Evolutionary conservation across 1,140 invertebrate genomes (phyloP), one percentile per base, ranked within the genome.

Genomic region (Zaprionus tsacasi): DNA sequence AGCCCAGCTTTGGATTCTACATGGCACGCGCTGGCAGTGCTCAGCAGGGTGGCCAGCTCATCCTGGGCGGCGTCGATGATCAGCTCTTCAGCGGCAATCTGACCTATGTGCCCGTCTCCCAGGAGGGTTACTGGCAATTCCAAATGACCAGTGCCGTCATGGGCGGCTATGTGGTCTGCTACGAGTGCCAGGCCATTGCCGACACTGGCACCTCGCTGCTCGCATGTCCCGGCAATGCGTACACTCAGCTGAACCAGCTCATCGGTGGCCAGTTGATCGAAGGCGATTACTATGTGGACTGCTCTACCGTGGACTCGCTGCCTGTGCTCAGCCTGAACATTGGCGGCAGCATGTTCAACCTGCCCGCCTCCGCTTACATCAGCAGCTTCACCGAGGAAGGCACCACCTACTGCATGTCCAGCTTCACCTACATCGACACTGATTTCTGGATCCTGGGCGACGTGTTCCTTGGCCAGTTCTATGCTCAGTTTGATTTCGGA

Each of bases 1-100:
- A 95, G 67, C 95, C 98, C 0, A 93, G 99, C 30, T 99, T 99
- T 93, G 98, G 98, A 45, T 99, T 99, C 93, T 99, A 99, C 92
- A 94, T 99, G 8, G 97, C 95, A 92, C 91, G 93, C 2, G 65
- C 69, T 25, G 86, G 79, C 15, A 15, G 68, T 0, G 35, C 86
- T 8, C 45, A 25, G 17, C 48, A 80, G 4, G 86, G 86, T 4
- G 86, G 83, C 5, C 63, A 91, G 54, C 35, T 92, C 30, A 73
- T 91, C 6, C 70, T 92, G 12, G 91, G 91, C 13, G 91, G 91
- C 17, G 54, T 81, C 15, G 91, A 92, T 64, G 8, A 60, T 1
- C 64, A 17, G 15, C 76, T 91, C 10, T 91, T 89, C 36, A 57
- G 25, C 0, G 91, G 87, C 13, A 69, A 74, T 54, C 67, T 93